Evolutionary conservation across 2,113 vertebrate species (phyloP).

Genomic region (Perca schrenkii): DNA sequence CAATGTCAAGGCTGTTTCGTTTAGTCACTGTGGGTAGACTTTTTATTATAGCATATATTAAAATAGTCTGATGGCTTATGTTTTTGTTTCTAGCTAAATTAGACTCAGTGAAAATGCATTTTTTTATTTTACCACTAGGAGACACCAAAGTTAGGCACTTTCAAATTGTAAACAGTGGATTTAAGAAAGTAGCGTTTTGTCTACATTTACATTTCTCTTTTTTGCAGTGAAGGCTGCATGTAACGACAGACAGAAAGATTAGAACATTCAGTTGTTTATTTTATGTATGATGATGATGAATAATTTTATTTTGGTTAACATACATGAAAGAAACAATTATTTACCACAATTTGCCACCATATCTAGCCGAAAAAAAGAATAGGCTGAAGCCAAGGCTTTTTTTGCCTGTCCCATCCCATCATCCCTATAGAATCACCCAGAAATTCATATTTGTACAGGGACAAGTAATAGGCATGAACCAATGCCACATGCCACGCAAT

Average conservation of each 20-base stretch:
- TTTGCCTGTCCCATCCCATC: too few relatives aligned
- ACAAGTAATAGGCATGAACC: too few relatives aligned
- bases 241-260: background rate
- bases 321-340: too few relatives aligned
- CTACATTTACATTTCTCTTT: background rate
- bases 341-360: too few relatives aligned
- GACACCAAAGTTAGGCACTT: conserved; percentile 4
- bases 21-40: background rate
- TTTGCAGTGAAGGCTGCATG: background rate
- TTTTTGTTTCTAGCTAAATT: background rate
- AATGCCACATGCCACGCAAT: too few relatives aligned
- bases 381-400: too few relatives aligned
- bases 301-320: too few relatives aligned
- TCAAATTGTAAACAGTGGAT: background rate
- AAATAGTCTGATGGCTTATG: background rate
- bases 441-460: too few relatives aligned
- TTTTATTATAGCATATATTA: background rate
- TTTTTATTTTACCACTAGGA: conserved; percentile 13
- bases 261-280: background rate
- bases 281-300: background rate
- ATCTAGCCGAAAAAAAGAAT: too few relatives aligned
- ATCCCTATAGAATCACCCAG: too few relatives aligned
- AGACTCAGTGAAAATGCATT: background rate
- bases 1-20: background rate
- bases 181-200: background rate